Percentiles rank a stretch among this genome's conserved stretches.
Evolutionary conservation across 2,888 invertebrate genomes (phyloP).

Genomic region (Taphrorychus bicolor): DNA sequence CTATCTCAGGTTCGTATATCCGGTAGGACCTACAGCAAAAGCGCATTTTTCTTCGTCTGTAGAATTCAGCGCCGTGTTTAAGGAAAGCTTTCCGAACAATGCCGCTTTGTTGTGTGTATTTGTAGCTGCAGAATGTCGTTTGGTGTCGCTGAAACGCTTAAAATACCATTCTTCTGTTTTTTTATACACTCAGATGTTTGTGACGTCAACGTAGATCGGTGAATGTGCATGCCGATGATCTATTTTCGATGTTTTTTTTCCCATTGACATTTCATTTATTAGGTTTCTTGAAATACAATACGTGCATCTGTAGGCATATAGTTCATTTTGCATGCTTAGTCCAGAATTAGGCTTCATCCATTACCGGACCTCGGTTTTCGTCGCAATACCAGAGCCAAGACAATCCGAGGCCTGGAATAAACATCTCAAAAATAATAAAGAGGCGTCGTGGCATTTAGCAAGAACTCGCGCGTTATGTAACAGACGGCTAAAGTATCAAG

Average conservation of each 20-base stretch:
- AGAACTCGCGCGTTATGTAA: conserved; percentile 9
- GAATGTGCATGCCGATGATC: conserved; percentile 27
- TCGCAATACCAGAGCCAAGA: background rate
- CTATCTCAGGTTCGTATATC: conserved; percentile 56
- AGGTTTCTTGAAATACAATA: no score
- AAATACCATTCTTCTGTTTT: conserved; percentile 9
- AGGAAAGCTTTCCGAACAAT: background rate
- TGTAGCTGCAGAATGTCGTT: background rate
- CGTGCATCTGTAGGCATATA: no score
- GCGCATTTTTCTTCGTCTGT: background rate
- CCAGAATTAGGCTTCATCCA: background rate
- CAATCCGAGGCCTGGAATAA: background rate
- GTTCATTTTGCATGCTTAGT: no score
- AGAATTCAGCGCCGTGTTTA: no score
- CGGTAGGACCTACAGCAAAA: background rate
- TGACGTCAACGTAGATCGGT: conserved; percentile 9
- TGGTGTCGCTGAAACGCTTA: background rate
- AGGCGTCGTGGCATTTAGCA: conserved; percentile 7
- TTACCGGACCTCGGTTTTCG: background rate
- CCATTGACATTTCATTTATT: conserved; percentile 30
- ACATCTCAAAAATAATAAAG: background rate
- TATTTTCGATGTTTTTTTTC: conserved; percentile 22
- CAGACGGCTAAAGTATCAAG: conserved; percentile 21
- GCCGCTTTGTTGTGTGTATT: background rate
- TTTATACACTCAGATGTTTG: background rate